These are phyloP conservation scores for Zaprionus ornatus DNA, from an alignment of 1,140 invertebrate species.

Conservation along the genomic window DNA sequence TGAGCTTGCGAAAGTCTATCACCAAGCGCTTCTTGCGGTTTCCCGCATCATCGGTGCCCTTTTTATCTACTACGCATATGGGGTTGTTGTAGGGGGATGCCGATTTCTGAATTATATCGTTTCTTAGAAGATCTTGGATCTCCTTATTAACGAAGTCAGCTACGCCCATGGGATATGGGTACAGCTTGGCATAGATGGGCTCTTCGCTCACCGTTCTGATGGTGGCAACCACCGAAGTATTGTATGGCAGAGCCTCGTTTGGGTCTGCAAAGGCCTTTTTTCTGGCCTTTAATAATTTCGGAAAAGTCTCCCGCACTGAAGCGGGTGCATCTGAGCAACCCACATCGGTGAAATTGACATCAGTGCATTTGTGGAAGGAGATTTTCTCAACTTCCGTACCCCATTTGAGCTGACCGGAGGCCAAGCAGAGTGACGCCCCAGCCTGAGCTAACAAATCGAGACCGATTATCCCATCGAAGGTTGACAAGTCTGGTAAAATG, in stretches of 20 bases:
- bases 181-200: background rate
- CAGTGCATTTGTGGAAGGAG: background rate
- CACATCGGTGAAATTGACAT: background rate
- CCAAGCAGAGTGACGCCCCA: background rate
- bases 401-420: background rate
- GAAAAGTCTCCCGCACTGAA: background rate
- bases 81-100: background rate
- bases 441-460: background rate
- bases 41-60: background rate
- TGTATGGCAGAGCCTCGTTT: background rate
- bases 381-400: background rate
- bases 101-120: background rate
- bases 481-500: too few relatives aligned
- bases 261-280: constrained; percentile 2
- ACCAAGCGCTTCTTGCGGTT: background rate
- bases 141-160: background rate
- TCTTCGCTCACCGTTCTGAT: background rate
- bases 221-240: background rate
- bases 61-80: background rate
- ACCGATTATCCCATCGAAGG: background rate
- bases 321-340: background rate
- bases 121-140: background rate
- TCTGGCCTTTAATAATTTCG: background rate
- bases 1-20: background rate
- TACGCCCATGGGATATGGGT: background rate